These are phyloP conservation scores for Wiebesia pumilae DNA, from an alignment of 1,140 invertebrate species.

Conservation along the genomic window DNA sequence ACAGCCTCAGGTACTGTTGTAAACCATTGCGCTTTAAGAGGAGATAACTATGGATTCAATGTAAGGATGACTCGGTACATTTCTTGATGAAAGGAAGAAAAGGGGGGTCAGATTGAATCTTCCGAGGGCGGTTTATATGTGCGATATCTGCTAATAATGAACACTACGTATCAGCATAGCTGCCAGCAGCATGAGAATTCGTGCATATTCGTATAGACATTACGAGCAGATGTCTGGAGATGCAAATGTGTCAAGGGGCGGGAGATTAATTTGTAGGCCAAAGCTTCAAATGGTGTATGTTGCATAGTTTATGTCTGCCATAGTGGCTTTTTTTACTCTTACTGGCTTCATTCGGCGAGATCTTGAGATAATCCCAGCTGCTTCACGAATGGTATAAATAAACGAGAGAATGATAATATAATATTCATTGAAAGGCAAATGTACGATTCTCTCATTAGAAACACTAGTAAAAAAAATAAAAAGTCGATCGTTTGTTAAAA, in stretches of 20 bases:
- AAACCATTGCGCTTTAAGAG: background rate
- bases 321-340: background rate
- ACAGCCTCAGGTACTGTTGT: background rate
- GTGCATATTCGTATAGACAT: slow-evolving; percentile 44
- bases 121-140: slow-evolving; percentile 4
- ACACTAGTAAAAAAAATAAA: too few species aligned
- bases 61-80: background rate
- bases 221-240: slow-evolving; percentile 50
- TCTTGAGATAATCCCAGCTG: background rate
- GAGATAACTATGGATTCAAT: background rate
- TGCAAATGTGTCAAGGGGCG: slow-evolving; percentile 24
- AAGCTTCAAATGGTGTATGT: background rate
- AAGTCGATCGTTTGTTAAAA: too few species aligned
- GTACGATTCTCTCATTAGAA: too few species aligned
- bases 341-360: background rate
- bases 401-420: slow-evolving; percentile 14
- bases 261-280: slow-evolving; percentile 3
- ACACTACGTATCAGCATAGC: slow-evolving; percentile 33
- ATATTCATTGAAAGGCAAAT: too few species aligned
- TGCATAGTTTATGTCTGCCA: background rate
- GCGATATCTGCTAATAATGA: slow-evolving; percentile 50
- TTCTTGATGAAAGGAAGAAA: slow-evolving; percentile 6
- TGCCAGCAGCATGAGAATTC: slow-evolving; percentile 18
- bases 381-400: background rate
- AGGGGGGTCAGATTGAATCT: slow-evolving; percentile 37